Evolutionary conservation across 2,888 invertebrate species (phyloP), one percentile per base, ranked within the genome.

Genomic region (Agonopterix alstromeriana): DNA sequence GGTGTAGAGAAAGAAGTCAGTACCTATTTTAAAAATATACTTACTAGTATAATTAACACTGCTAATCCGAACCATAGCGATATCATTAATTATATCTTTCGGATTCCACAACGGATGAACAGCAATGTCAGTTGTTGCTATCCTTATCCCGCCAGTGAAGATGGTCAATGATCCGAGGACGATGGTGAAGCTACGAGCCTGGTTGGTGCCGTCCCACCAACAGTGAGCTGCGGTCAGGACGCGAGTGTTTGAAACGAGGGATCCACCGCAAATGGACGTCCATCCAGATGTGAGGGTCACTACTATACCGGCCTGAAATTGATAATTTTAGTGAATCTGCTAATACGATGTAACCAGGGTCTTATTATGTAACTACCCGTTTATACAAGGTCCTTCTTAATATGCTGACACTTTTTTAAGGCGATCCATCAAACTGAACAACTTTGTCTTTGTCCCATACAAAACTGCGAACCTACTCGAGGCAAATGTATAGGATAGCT

Each of bases 221-320:
- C 86, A 86, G 47, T 87, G 86, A 0, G 84, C 86, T 1, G 86
- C 87, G 0, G 85, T 83, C 1, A 87, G 58, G 8, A 85, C 70
- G 7, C 78, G 58, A 0, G 67, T 82, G 40, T 60, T 58, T 3
- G 85, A 83, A 27, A 86, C 52, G 2, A 87, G 63, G 2, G 82
- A 69, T 0, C 86, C 86, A 0, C 86, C 85, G 27, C 87, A 87
- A 8, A 86, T 56, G 3, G 87, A 86, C 0, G 73, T 70, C 64
- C 62, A 68, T 0, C 82, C 77, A 0, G 70, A 67, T 0, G 71
- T 77, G 0, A 87, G 53, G 0, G 61, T 70, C 0, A 72, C 64
- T 12, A 84, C 53, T 17, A 87, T 75, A 0, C 86, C 86, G 9
- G 73, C 81, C 86, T 86, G 55, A n/a, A 38, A 38, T 38, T 38